Conservation (phyloP, 2,113 vertebrate species). For the Onychostoma macrolepis region DNA sequence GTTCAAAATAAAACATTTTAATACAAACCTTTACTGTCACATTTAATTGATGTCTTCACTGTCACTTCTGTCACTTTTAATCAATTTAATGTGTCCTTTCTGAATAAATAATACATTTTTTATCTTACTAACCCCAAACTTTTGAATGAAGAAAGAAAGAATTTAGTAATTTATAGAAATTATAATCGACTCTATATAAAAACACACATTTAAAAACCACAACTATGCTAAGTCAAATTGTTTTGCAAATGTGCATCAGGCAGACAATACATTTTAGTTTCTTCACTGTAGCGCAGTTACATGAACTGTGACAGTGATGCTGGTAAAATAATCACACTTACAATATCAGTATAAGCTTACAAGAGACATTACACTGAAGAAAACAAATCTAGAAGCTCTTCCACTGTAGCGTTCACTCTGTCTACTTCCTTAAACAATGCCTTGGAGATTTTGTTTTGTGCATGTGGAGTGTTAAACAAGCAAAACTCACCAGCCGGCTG, state of each 20-base stretch:
- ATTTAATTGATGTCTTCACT: too few relatives aligned
- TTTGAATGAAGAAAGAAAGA: too few relatives aligned
- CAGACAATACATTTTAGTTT: not conserved
- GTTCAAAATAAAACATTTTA: too few relatives aligned
- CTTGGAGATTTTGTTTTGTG: not conserved
- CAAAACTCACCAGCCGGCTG: conserved; percentile 63
- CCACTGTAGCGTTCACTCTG: not conserved
- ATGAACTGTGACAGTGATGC: not conserved
- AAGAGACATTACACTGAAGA: not conserved
- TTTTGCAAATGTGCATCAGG: not conserved
- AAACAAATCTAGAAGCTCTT: not conserved
- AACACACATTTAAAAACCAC: not conserved
- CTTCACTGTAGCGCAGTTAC: not conserved
- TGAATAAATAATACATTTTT: not conserved
- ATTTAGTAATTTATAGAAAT: not conserved
- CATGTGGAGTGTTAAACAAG: not conserved
- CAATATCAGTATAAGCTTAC: not conserved
- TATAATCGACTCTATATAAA: not conserved
- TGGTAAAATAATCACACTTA: not conserved
- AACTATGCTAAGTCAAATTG: not conserved
- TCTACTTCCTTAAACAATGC: not conserved
- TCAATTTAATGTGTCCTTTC: not conserved
- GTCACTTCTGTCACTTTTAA: not conserved
- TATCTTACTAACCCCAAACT: too few relatives aligned
- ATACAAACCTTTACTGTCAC: too few relatives aligned